These are phyloP conservation scores for Diadegma fenestrale DNA, from an alignment of 2,888 invertebrate genomes.

Conservation along the genomic window DNA sequence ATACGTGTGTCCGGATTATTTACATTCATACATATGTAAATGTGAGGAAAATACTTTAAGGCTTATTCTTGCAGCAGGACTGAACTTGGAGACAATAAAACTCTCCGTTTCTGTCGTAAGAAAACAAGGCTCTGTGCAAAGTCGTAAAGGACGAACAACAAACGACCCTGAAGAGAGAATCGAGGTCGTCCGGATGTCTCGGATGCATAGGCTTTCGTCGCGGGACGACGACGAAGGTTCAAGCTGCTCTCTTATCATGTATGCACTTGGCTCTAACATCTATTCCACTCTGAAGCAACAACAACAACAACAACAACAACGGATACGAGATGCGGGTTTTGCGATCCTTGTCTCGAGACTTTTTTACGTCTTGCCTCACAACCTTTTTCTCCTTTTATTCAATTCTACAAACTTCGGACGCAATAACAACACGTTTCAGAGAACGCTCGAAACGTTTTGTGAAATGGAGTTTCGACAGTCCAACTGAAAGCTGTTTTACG, in stretches of 20 bases:
- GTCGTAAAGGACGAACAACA: constrained; percentile 17
- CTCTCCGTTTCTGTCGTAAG: constrained; percentile 50
- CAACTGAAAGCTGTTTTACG: not conserved
- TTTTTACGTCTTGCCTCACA: constrained; percentile 1
- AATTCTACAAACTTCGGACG: not conserved
- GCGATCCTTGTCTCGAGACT: not conserved
- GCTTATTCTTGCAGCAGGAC: constrained; percentile 27
- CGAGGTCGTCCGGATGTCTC: constrained; percentile 66
- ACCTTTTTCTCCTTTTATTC: too few species aligned
- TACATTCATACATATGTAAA: not conserved
- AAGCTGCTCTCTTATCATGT: constrained; percentile 63
- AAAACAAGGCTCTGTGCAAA: constrained; percentile 55
- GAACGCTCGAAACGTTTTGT: constrained; percentile 8
- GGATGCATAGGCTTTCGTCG: constrained; percentile 61
- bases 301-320: not conserved
- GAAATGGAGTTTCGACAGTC: not conserved
- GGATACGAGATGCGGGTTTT: constrained; percentile 19
- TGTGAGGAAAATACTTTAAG: constrained; percentile 14
- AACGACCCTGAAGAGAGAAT: constrained; percentile 59
- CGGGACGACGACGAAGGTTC: constrained; percentile 54
- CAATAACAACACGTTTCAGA: not conserved
- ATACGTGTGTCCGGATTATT: not conserved
- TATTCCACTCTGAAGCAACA: constrained; percentile 40
- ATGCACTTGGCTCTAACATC: constrained; percentile 58
- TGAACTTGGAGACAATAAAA: constrained; percentile 19